Percentiles rank a stretch among this genome's conserved stretches.
Conservation (phyloP, 2,888 invertebrate species). For the Lepidocyrtinus sp. region DNA sequence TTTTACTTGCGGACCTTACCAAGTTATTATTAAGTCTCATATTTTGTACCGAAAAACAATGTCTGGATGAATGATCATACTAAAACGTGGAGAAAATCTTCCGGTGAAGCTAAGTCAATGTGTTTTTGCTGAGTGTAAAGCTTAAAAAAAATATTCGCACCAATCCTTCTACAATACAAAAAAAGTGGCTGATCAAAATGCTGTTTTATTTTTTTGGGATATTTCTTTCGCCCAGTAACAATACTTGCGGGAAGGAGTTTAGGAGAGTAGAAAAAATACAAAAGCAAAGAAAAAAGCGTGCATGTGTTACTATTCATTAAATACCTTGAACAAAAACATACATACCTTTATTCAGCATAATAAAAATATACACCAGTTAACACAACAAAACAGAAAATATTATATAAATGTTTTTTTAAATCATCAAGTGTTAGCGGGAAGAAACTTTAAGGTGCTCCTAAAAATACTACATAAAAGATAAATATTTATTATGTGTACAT, state of each 20-base stretch:
- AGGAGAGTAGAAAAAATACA: no score
- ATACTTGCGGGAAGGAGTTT: no score
- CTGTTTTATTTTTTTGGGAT: no score
- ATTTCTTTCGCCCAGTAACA: no score
- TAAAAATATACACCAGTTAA: not conserved
- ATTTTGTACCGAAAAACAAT: not conserved
- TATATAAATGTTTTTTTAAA: not conserved
- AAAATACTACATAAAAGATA: constrained; percentile 11
- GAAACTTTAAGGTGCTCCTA: constrained; percentile 38
- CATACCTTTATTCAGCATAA: constrained; percentile 1
- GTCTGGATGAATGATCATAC: not conserved
- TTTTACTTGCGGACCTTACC: no score
- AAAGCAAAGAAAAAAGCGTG: constrained; percentile 8
- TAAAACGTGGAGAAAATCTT: not conserved
- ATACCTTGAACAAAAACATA: constrained; percentile 2
- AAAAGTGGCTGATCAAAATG: no score
- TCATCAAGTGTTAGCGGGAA: not conserved
- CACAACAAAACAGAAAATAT: not conserved
- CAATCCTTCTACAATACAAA: no score
- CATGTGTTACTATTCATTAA: not conserved
- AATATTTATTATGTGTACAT: not conserved
- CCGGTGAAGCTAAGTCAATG: not conserved
- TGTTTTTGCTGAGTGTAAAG: no score
- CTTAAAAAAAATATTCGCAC: no score
- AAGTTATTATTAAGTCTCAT: no score